Percentiles rank a stretch among this genome's conserved stretches.
phyloP scores from a whole-genome alignment of 1,140 invertebrate species.

The Venustaconcha ellipsiformis region DNA sequence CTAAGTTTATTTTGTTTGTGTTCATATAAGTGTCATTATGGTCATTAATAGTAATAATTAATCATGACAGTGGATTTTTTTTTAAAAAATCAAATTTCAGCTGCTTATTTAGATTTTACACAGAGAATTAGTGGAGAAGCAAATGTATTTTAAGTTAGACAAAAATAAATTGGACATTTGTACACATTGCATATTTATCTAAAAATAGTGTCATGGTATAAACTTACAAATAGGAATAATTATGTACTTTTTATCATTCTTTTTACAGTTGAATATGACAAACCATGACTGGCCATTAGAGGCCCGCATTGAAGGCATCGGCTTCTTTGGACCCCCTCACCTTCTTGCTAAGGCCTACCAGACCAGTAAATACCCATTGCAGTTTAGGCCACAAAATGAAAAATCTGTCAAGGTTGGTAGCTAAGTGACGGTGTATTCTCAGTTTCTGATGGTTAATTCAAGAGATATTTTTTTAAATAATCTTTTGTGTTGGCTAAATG shows the following conservation, averaged over 20 bases:
- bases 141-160: too few relatives aligned
- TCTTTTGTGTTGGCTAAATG: too few relatives aligned
- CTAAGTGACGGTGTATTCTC: background rate
- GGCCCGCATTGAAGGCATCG: constrained; percentile 56
- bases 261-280: constrained; percentile 62
- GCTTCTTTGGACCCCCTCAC: constrained; percentile 60
- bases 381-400: constrained; percentile 63
- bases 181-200: background rate
- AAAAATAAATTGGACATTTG: background rate
- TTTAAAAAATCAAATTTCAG: too few relatives aligned
- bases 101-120: too few relatives aligned
- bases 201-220: background rate
- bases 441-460: too few relatives aligned
- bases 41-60: too few relatives aligned
- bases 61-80: too few relatives aligned
- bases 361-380: constrained; percentile 62
- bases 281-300: constrained; percentile 63
- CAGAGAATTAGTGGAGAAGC: too few relatives aligned
- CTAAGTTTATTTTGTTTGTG: too few relatives aligned
- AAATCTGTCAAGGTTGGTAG: constrained; percentile 48
- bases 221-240: background rate
- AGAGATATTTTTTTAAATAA: too few relatives aligned
- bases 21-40: too few relatives aligned
- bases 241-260: background rate
- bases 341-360: constrained; percentile 61